phyloP scores from a whole-genome alignment of 1,140 invertebrate species.

The Wiebesia pumilae region DNA sequence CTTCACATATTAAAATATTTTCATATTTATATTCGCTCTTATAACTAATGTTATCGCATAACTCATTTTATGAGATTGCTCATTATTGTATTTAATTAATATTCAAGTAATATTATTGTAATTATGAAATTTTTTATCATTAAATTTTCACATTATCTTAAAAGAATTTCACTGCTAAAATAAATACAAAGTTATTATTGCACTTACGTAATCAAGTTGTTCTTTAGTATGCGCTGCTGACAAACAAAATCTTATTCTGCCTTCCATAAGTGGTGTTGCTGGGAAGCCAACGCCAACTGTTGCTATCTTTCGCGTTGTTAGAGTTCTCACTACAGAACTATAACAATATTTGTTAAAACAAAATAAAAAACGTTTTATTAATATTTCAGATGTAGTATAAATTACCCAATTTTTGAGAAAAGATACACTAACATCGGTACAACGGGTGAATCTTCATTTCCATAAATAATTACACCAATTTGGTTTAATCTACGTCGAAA shows the following conservation, averaged over 20 bases:
- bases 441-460: constrained; percentile 97
- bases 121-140: too few species aligned
- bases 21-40: too few species aligned
- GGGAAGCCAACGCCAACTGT: constrained; percentile 98
- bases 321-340: constrained; percentile 88
- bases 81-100: too few species aligned
- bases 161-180: neutral
- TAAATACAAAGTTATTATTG: neutral
- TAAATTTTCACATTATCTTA: too few species aligned
- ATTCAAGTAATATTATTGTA: too few species aligned
- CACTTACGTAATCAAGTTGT: constrained; percentile 90
- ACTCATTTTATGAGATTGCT: too few species aligned
- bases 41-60: too few species aligned
- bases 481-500: constrained; percentile 90
- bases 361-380: neutral
- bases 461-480: constrained; percentile 95
- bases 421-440: constrained; percentile 96
- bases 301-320: constrained; percentile 89
- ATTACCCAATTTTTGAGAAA: constrained; percentile 93
- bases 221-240: constrained; percentile 97
- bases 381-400: constrained; percentile 21
- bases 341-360: neutral
- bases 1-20: neutral
- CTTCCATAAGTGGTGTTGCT: constrained; percentile 96
- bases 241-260: constrained; percentile 95